Base-by-base conservation (phyloP, 2,888 invertebrate species). In the Barypeithes pellucidus region DNA sequence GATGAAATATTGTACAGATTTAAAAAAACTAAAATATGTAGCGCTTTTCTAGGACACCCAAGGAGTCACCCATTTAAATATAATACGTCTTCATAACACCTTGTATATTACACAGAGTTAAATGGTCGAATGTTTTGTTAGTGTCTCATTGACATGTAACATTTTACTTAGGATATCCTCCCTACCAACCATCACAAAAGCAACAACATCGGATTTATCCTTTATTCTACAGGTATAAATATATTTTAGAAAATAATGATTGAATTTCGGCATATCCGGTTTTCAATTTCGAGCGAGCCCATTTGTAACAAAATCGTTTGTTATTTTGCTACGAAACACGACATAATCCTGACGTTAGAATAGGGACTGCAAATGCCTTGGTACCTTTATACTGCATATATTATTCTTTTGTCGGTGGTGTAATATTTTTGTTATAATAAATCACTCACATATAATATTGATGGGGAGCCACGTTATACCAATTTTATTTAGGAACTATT, bases 281-380 rank as follows among this genome's bases (percentile, higher is more conserved):
- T 39, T 39, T 39, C 39, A 12, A 39, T 39, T 39, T 29, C 7
- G 7, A n/a, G 7, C 12, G n/a, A 39, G n/a, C n/a, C 39, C 39
- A 39, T 39, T 39, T 39, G 39, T 39, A 39, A 12, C 39, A 39
- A 39, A 39, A 39, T n/a, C n/a, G n/a, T 39, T 39, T 39, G 39
- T 39, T 39, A 39, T 39, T n/a, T n/a, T 39, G 39, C 12, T 39
- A 39, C 12, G 39, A 39, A 39, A 39, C 39, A 39, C 39, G 39
- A n/a, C 2, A 3, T 4, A 39, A n/a, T 39, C 4, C 39, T 39
- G 39, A n/a, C n/a, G 39, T 12, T 39, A n/a, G n/a, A 39, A 39
- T 39, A n/a, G 39, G 39, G n/a, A 39, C 39, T 39, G 12, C 4
- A 39, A 39, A 39, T 39, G 39, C n/a, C 39, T n/a, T 39, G 39